Evolutionary conservation across 2,888 invertebrate species (phyloP).

Genomic region (Galeopsomyia nigrocyanea): DNA sequence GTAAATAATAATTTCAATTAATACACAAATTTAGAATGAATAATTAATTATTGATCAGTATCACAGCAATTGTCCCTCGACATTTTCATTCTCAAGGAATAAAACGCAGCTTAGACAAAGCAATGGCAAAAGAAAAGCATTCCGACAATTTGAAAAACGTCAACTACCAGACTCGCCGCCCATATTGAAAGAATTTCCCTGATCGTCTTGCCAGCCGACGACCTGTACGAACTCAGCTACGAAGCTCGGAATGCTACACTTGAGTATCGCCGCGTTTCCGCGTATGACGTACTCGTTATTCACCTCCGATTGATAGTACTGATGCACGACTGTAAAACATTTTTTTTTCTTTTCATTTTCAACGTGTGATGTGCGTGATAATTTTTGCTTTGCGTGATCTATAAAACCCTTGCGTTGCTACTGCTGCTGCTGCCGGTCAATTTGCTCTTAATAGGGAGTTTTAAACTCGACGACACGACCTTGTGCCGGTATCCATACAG

Average conservation of each 20-base stretch:
- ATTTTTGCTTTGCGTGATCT: neutral
- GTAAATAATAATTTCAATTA: no score
- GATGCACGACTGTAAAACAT: slow-evolving; percentile 80
- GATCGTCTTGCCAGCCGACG: slow-evolving; percentile 79
- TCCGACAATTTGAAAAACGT: no score
- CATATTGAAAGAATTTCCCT: slow-evolving; percentile 67
- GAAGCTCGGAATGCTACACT: slow-evolving; percentile 91
- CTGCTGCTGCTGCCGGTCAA: slow-evolving; percentile 21
- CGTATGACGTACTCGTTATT: slow-evolving; percentile 91
- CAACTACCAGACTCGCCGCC: slow-evolving; percentile 62
- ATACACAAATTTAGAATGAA: no score
- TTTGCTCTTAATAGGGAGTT: slow-evolving; percentile 33
- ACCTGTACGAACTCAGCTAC: slow-evolving; percentile 93
- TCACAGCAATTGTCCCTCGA: no score
- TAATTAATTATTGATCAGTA: no score
- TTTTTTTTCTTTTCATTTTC: neutral
- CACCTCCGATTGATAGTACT: slow-evolving; percentile 91
- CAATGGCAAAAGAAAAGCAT: no score
- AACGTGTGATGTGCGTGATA: neutral
- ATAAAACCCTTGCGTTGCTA: slow-evolving; percentile 9
- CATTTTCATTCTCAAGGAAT: no score
- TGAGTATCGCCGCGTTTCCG: slow-evolving; percentile 88
- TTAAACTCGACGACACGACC: slow-evolving; percentile 30
- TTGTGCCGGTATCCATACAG: slow-evolving; percentile 28
- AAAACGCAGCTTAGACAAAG: no score